A percentile compares a stretch with the other conserved stretches of the same genome.
phyloP scores from a whole-genome alignment of 2,113 vertebrate species.

The Cisticola juncidis region DNA sequence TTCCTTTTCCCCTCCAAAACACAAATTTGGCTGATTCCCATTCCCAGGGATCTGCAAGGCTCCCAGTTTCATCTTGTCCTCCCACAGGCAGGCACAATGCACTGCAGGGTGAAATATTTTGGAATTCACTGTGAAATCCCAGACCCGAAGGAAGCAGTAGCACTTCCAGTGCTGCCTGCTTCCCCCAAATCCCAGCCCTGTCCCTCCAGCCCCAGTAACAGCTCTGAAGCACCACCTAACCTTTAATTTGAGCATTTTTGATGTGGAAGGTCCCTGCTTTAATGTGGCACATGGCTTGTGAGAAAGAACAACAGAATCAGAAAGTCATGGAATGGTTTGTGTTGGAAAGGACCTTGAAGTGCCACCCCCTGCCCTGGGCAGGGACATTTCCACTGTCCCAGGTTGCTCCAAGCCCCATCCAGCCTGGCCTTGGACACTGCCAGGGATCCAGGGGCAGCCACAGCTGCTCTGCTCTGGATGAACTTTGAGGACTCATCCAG shows the following conservation, averaged over 20 bases:
- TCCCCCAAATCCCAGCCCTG: background rate
- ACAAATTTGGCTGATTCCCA: background rate
- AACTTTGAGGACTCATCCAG: background rate
- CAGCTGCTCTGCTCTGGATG: background rate
- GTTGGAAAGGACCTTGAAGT: background rate
- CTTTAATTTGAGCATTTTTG: background rate
- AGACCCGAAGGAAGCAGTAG: fast-evolving
- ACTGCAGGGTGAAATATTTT: background rate
- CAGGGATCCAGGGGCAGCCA: background rate
- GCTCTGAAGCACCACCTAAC: background rate
- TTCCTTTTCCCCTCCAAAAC: background rate
- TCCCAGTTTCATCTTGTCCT: background rate
- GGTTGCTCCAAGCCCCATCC: fast-evolving
- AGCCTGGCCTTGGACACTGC: fast-evolving
- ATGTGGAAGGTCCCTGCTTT: background rate
- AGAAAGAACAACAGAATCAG: background rate
- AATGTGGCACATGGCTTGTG: fast-evolving
- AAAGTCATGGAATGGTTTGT: background rate
- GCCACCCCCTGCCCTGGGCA: background rate
- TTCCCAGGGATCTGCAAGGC: background rate
- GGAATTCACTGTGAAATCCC: background rate
- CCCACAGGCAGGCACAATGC: no score
- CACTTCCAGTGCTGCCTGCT: background rate
- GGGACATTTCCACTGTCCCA: background rate
- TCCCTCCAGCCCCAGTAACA: background rate